Base-by-base conservation (phyloP, 2,113 vertebrate species). In the Salvator merianae region DNA sequence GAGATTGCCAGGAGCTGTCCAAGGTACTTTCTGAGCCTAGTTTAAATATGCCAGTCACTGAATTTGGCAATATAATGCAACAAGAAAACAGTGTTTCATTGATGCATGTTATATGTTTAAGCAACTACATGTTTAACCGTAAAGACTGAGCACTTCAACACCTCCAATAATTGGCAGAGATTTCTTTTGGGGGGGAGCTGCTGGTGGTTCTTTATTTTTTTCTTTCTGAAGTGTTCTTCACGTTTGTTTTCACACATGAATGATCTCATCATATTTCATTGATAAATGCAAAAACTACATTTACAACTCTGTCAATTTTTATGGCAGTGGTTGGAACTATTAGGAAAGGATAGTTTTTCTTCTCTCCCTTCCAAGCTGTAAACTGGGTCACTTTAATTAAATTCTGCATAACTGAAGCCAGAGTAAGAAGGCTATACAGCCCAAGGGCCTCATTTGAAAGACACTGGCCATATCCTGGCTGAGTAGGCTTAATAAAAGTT, bases 341-440 rank as follows among this genome's bases (percentile, higher is more conserved):
- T 43, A 90, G 85, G 50, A 81, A 38, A 7, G 50, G 47, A 69
- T n/a, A 5, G 68, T 81, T 87, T 70, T 47, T 83, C 81, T 85
- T 84, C 38, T 6, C 81, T 86, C 36, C 69, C 65, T 85, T 86
- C 78, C 69, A 36, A 84, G 36, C 24, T 78, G 77, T 80, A 90
- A 93, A 93, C 40, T 83, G 84, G 90, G 89, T 92, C 89, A 89
- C 77, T 93, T 92, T 89, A 93, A 91, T 93, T 89, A 91, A 91
- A 89, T 89, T 68, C 75, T 65, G 62, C 70, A 89, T 63, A 43
- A 82, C 53, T 77, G 32, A 50, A 86, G 77, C 74, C 82, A 73
- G 40, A 86, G 34, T 63, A 77, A 88, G 55, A 81, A 75, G 36
- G 1, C 0, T 74, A 55, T 85, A 86, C 77, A 82, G 73, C 79